A percentile compares a stretch with the other conserved stretches of the same genome.
Evolutionary conservation across 1,140 invertebrate genomes (phyloP).

Genomic region (Megalopta genalis): DNA sequence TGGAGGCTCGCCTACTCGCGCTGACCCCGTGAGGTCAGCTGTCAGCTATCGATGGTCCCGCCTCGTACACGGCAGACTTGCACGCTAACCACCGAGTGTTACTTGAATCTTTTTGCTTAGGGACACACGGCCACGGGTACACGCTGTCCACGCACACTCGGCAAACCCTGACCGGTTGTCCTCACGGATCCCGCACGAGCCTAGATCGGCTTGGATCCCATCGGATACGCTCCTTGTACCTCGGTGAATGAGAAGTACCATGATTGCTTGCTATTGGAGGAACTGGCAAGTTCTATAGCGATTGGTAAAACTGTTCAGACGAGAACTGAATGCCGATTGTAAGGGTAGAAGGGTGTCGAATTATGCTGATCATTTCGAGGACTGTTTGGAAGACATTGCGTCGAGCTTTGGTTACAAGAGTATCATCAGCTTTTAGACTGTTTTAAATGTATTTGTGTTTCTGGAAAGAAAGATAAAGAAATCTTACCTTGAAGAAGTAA

Average conservation of each 20-base stretch:
- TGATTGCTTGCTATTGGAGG: conserved; percentile 26
- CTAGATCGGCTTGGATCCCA: conserved; percentile 44
- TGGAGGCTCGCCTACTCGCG: conserved; percentile 58
- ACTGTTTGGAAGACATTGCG: too few species aligned
- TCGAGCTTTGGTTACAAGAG: too few species aligned
- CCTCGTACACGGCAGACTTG: conserved; percentile 53
- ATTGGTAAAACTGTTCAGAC: too few species aligned
- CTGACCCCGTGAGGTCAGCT: conserved; percentile 62
- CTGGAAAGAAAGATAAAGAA: too few species aligned
- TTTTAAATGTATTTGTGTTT: too few species aligned
- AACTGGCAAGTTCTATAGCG: too few species aligned
- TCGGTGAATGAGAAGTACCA: conserved; percentile 54
- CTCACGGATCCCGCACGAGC: conserved; percentile 4
- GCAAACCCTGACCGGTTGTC: conserved; percentile 13
- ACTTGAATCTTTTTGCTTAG: conserved; percentile 58
- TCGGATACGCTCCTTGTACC: conserved; percentile 47
- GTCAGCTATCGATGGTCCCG: conserved; percentile 66
- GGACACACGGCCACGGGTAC: background rate
- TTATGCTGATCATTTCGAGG: too few species aligned
- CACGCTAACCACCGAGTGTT: conserved; percentile 61
- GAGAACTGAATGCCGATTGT: too few species aligned
- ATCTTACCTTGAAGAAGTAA: too few species aligned
- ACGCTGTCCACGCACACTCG: background rate
- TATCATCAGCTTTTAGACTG: too few species aligned
- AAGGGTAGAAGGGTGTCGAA: too few species aligned